Conservation (phyloP, 2,797 vertebrate genomes). For the Ctenosaura bakeri region DNA sequence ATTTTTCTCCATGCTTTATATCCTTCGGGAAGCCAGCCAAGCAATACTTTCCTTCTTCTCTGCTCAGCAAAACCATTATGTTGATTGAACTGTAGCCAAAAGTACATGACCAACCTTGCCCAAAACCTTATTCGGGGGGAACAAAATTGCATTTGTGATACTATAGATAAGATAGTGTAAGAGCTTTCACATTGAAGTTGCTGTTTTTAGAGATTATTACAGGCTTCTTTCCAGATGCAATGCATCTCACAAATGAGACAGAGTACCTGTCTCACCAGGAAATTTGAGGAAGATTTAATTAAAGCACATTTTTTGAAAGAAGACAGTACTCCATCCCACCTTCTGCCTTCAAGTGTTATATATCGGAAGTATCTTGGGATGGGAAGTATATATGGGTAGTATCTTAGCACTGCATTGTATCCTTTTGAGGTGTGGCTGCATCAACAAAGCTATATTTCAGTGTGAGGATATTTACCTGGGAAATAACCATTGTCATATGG, state of each 20-base stretch:
- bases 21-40: conserved; percentile 56
- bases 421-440: neutral
- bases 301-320: neutral
- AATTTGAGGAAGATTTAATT: conserved; percentile 9
- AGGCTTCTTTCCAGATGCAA: conserved; percentile 23
- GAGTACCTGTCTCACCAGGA: conserved; percentile 28
- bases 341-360: neutral
- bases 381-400: neutral
- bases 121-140: conserved; percentile 48
- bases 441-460: neutral
- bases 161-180: conserved; percentile 47
- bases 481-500: neutral
- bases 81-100: conserved; percentile 38
- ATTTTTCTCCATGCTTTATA: conserved; percentile 48
- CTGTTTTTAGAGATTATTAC: conserved; percentile 2
- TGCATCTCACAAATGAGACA: neutral
- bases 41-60: conserved; percentile 46
- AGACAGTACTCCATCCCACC: conserved; percentile 16
- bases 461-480: neutral
- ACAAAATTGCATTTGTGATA: conserved; percentile 45
- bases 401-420: neutral
- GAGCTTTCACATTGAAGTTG: conserved; percentile 37
- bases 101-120: conserved; percentile 32
- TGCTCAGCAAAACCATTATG: conserved; percentile 55
- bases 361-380: too few species aligned